Percentiles rank a stretch among this genome's conserved stretches.
These are phyloP conservation scores for Orchesellides sinensis DNA, from an alignment of 2,888 invertebrate species.

Conservation along the genomic window DNA sequence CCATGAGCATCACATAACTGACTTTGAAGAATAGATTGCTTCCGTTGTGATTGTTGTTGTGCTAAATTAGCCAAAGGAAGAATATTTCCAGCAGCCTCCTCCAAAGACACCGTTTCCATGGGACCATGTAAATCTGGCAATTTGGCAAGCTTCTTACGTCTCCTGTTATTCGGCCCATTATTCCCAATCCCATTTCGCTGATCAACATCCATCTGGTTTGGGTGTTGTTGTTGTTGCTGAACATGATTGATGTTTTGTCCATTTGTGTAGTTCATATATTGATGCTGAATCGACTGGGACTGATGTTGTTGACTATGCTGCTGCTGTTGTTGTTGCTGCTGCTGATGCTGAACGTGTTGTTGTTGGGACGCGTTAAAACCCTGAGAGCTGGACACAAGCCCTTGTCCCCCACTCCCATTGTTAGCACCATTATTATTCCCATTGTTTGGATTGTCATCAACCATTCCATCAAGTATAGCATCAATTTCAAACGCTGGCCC, in stretches of 20 bases:
- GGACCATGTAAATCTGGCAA: conserved; percentile 55
- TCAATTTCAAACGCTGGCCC: conserved; percentile 93
- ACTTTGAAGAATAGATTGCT: conserved; percentile 71
- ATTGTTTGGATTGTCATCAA: conserved; percentile 69
- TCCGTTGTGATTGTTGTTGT: conserved; percentile 52
- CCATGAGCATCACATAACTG: conserved; percentile 71
- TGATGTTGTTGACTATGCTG: conserved; percentile 35
- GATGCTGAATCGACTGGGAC: conserved; percentile 20
- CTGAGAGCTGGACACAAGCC: conserved; percentile 50
- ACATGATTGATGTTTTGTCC: conserved; percentile 40
- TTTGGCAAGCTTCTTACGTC: conserved; percentile 53
- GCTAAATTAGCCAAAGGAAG: conserved; percentile 64
- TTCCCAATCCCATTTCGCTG: conserved; percentile 26
- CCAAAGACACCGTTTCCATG: conserved; percentile 66
- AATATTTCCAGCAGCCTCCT: conserved; percentile 64
- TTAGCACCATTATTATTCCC: conserved; percentile 48
- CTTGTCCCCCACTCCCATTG: conserved; percentile 43
- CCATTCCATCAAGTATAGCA: conserved; percentile 75
- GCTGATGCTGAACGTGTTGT: conserved; percentile 34
- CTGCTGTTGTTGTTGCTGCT: conserved; percentile 57
- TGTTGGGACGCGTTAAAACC: conserved; percentile 38
- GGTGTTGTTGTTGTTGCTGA: conserved; percentile 76
- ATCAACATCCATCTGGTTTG: conserved; percentile 34
- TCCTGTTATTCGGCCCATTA: conserved; percentile 29
- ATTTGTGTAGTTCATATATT: conserved; percentile 44